Evolutionary conservation across 2,888 invertebrate species (phyloP).

Genomic region (Zootermopsis nevadensis): DNA sequence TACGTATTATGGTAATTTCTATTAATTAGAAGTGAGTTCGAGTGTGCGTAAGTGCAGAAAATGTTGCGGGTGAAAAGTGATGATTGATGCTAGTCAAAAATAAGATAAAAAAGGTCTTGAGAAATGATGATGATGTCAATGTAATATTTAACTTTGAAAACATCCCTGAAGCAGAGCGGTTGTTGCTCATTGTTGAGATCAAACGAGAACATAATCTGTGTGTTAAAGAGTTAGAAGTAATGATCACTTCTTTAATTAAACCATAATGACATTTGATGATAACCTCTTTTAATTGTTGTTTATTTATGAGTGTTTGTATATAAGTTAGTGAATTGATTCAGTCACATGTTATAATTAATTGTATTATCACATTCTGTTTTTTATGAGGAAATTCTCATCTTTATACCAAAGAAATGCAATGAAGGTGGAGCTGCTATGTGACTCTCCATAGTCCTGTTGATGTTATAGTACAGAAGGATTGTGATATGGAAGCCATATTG

Average conservation of each 20-base stretch:
- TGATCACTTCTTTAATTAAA: not conserved
- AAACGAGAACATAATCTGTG: not conserved
- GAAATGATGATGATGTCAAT: not conserved
- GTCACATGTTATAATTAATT: not conserved
- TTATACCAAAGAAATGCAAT: not conserved
- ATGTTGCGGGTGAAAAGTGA: slow-evolving; percentile 31
- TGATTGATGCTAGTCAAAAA: slow-evolving; percentile 46
- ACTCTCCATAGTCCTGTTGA: not conserved
- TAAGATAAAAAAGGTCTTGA: not conserved
- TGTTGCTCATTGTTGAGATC: not conserved
- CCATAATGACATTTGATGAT: not conserved
- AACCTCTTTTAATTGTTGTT: not conserved
- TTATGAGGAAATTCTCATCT: not conserved
- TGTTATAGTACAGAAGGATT: not conserved
- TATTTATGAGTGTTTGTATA: slow-evolving; percentile 10
- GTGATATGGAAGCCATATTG: not conserved
- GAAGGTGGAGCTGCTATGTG: no score
- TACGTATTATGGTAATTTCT: not conserved
- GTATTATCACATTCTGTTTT: not conserved
- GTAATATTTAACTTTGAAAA: not conserved
- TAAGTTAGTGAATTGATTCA: not conserved
- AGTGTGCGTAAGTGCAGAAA: not conserved
- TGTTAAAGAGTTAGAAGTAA: not conserved
- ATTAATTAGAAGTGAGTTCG: not conserved
- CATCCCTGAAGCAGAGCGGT: not conserved